These are phyloP conservation scores for Sussaba pulchella DNA, from an alignment of 2,888 invertebrate species.

Conservation along the genomic window DNA sequence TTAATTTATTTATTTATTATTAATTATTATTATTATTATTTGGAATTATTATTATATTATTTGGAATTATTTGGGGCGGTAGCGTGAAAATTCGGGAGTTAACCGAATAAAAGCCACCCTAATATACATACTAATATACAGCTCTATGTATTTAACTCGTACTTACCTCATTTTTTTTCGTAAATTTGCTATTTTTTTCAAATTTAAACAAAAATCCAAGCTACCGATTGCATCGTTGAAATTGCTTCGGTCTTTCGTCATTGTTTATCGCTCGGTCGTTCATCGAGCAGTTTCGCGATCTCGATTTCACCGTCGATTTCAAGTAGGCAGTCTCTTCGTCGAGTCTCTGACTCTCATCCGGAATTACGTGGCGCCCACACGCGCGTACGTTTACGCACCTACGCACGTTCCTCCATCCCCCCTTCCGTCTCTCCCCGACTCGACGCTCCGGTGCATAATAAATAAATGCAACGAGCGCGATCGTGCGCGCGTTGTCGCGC, in stretches of 20 bases:
- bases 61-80: no score
- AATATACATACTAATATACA: no score
- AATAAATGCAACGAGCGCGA: slow-evolving; percentile 61
- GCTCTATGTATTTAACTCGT: no score
- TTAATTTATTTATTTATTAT: no score
- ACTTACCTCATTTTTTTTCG: no score
- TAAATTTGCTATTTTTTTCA: no score
- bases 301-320: slow-evolving; percentile 43
- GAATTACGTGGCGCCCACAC: slow-evolving; percentile 61
- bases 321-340: slow-evolving; percentile 40
- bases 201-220: no score
- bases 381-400: slow-evolving; percentile 45
- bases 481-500: slow-evolving; percentile 44
- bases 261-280: slow-evolving; percentile 15
- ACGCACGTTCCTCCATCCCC: slow-evolving; percentile 26
- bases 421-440: slow-evolving; percentile 8
- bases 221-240: neutral
- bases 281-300: slow-evolving; percentile 12
- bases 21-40: no score
- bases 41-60: no score
- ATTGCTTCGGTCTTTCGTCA: slow-evolving; percentile 8
- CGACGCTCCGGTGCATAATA: slow-evolving; percentile 50
- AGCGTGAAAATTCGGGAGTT: no score
- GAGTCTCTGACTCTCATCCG: slow-evolving; percentile 48
- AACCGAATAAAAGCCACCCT: no score